Conservation (phyloP, 1,140 invertebrate species). For the Episyrphus balteatus region DNA sequence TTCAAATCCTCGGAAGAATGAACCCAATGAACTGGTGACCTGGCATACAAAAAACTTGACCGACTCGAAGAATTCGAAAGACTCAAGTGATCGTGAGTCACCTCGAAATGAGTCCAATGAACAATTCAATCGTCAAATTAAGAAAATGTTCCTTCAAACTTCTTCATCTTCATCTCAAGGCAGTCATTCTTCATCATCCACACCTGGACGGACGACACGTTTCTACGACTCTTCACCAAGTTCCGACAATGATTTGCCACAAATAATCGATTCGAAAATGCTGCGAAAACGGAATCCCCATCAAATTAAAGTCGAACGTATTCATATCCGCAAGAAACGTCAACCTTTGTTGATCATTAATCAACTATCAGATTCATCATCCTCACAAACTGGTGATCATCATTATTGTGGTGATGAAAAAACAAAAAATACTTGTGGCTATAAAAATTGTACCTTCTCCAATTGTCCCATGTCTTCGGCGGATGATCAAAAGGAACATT, state of each 20-base stretch:
- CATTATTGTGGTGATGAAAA: not conserved
- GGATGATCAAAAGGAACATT: conserved; percentile 5
- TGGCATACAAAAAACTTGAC: too few species aligned
- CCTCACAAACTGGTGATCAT: too few species aligned
- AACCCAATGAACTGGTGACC: too few species aligned
- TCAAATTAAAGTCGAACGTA: conserved; percentile 17
- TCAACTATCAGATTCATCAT: conserved; percentile 6
- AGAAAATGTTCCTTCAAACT: conserved; percentile 15
- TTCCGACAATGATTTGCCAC: not conserved
- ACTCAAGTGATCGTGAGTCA: too few species aligned
- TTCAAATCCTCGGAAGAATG: too few species aligned
- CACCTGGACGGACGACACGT: not conserved
- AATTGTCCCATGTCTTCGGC: conserved; percentile 6
- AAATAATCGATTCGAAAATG: not conserved
- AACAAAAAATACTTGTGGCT: conserved; percentile 8
- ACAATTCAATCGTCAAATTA: conserved; percentile 11
- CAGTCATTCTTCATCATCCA: not conserved
- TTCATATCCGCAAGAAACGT: conserved; percentile 28
- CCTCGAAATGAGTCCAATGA: conserved; percentile 9
- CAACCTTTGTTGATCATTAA: conserved; percentile 25
- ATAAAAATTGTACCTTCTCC: conserved; percentile 12
- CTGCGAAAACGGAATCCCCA: conserved; percentile 3
- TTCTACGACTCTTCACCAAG: not conserved
- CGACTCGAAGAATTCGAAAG: too few species aligned
- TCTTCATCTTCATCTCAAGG: too few species aligned